Evolutionary conservation across 2,113 vertebrate species (phyloP).

Genomic region (Tachycineta bicolor): DNA sequence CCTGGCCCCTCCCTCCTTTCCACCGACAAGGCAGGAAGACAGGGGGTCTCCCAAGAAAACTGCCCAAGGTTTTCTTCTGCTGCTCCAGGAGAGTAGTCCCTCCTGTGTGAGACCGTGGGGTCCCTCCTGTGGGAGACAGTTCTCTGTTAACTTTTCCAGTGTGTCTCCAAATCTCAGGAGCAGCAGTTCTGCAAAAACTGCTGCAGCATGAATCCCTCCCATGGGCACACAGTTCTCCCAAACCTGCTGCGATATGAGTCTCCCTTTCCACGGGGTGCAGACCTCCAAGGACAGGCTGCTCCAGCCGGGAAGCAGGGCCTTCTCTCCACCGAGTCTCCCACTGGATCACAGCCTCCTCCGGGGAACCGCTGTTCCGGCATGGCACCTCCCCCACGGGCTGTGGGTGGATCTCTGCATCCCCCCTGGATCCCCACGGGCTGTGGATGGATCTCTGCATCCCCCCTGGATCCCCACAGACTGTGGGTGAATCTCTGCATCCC

Average conservation of each 20-base stretch:
- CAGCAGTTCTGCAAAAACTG: neutral
- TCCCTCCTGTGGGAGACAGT: neutral
- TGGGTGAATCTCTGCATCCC: neutral
- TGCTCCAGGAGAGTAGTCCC: neutral
- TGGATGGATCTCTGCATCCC: neutral
- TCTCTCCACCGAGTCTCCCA: too few species aligned
- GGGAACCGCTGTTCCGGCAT: too few species aligned
- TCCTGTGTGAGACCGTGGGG: accelerated
- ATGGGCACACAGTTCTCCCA: neutral
- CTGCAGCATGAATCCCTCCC: neutral
- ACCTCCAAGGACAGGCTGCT: neutral
- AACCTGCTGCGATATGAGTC: neutral
- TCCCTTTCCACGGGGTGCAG: too few species aligned
- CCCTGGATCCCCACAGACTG: accelerated
- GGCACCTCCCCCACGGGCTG: neutral
- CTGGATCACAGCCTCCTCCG: neutral
- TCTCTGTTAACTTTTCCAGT: neutral
- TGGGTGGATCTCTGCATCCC: too few species aligned
- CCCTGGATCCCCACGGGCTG: neutral
- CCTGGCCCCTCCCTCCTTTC: too few species aligned
- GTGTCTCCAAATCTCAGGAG: accelerated
- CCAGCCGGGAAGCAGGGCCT: neutral
- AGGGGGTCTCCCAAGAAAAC: neutral
- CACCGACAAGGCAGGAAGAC: neutral
- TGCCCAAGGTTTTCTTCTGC: neutral